Evolutionary conservation across 1,140 invertebrate genomes (phyloP).

Genomic region (Temnothorax longispinosus): DNA sequence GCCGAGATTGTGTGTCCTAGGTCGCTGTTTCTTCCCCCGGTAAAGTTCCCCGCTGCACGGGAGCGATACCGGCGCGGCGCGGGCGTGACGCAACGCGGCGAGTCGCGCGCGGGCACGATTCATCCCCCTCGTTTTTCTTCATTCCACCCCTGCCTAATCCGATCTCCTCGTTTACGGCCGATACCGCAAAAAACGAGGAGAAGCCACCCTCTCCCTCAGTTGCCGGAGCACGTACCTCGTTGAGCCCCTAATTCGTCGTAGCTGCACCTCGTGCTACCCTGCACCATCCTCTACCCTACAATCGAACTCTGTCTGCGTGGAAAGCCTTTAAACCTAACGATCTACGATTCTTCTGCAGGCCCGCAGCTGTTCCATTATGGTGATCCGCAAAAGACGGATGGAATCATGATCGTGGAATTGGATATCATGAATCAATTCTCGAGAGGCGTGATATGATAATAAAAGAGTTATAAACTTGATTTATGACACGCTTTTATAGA

Average conservation of each 20-base stretch:
- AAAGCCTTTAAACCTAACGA: slow-evolving; percentile 44
- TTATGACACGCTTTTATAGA: slow-evolving; percentile 1
- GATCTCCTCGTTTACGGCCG: slow-evolving; percentile 35
- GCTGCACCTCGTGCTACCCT: neutral
- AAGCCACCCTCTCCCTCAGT: neutral
- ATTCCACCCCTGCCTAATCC: neutral
- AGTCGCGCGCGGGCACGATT: slow-evolving; percentile 22
- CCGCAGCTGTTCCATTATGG: slow-evolving; percentile 34
- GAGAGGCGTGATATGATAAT: slow-evolving; percentile 5
- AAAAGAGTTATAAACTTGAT: slow-evolving; percentile 12
- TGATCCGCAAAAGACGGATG: slow-evolving; percentile 44
- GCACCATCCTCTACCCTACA: slow-evolving; percentile 3
- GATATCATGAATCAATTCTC: slow-evolving; percentile 39
- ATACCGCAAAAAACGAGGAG: slow-evolving; percentile 38
- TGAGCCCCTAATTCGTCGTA: slow-evolving; percentile 55
- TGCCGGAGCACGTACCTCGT: slow-evolving; percentile 33
- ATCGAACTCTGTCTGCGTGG: slow-evolving; percentile 13
- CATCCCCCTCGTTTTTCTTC: slow-evolving; percentile 35
- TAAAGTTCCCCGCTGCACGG: slow-evolving; percentile 1
- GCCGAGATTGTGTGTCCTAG: slow-evolving; percentile 48
- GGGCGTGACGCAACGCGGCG: slow-evolving; percentile 26
- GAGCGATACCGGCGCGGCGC: slow-evolving; percentile 9
- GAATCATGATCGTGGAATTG: slow-evolving; percentile 12
- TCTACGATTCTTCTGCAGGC: slow-evolving; percentile 28
- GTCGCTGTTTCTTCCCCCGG: slow-evolving; percentile 33